Base-by-base conservation (phyloP, 2,797 vertebrate genomes). In the Microctenopoma lineatum region DNA sequence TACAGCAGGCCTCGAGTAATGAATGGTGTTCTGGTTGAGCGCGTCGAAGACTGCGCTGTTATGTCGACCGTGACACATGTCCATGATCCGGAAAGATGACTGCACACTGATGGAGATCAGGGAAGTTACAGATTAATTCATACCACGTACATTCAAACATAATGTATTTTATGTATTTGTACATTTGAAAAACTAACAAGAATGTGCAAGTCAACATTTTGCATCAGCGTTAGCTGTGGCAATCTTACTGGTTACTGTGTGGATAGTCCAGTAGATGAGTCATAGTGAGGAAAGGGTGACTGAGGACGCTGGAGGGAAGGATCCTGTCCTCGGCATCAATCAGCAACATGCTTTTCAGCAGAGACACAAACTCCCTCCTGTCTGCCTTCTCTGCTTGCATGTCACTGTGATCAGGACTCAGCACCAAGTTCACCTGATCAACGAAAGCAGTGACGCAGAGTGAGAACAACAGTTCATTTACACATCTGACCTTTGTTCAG, bases 81-180 rank as follows among this genome's bases (percentile, higher is more conserved):
- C 98, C 96, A 98, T 98, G 90, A 99, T 96, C 86, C 96, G 97
- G 92, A 99, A 99, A 93, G 96, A 98, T 7, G 97, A 98, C 92
- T 98, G 98, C 57, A 98, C 97, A 69, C 97, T 99, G 64, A 41
- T 75, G 41, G 36, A 58, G 42, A 70, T 0, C 3, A 53, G 16
- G 63, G 7, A 6, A 66, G 54, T 11, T 13, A 38, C 8, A 7
- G 34, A 18, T 14, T 1, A 16, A 26, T 14, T 68, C n/a, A 55
- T 9, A 26, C 16, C 18, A 26, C 21, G 21, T 21, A 21, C 12
- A 16, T 26, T 55, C 34, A 59, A 36, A 0, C 32, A 39, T 27
- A 11, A 10, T 11, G 3, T 16, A 29, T 1, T 51, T 32, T 32
- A 32, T 38, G 8, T 1, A 4, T n/a, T 6, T 46, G 14, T 13